A percentile compares a stretch with the other conserved stretches of the same genome.
These are phyloP conservation scores for Mastomys natalensis DNA, from an alignment of 2,113 vertebrate species.

Conservation along the genomic window DNA sequence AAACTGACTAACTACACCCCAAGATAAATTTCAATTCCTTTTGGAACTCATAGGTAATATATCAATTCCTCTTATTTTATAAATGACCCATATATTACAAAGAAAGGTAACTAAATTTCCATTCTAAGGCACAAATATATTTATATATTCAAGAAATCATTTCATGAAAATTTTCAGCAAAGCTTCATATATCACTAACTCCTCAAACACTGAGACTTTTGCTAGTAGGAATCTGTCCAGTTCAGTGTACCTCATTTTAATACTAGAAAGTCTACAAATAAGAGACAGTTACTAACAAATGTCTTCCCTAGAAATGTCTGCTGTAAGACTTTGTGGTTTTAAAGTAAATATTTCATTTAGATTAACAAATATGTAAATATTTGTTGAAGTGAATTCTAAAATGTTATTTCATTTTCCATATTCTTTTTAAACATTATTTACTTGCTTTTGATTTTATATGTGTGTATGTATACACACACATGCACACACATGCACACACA, in stretches of 20 bases:
- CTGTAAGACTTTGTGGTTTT: not conserved
- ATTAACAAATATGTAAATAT: not conserved
- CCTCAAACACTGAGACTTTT: not conserved
- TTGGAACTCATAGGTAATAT: not conserved
- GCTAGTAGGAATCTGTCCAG: not conserved
- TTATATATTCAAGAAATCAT: not conserved
- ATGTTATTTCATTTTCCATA: not conserved
- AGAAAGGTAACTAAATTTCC: not conserved
- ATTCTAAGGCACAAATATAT: not conserved
- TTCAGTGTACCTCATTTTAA: not conserved
- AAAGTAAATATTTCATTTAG: not conserved
- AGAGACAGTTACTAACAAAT: not conserved
- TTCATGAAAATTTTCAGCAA: constrained; percentile 1
- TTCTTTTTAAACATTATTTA: not conserved
- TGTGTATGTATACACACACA: not conserved
- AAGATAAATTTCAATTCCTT: not conserved
- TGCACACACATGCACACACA: not conserved
- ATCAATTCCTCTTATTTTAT: not conserved
- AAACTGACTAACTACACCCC: not conserved
- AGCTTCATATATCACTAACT: not conserved
- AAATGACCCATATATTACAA: not conserved
- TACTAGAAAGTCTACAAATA: not conserved
- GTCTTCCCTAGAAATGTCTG: not conserved
- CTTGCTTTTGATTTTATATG: not conserved
- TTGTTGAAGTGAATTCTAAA: not conserved